These are phyloP conservation scores for Miniopterus natalensis DNA, from an alignment of 2,113 vertebrate genomes.

Conservation along the genomic window DNA sequence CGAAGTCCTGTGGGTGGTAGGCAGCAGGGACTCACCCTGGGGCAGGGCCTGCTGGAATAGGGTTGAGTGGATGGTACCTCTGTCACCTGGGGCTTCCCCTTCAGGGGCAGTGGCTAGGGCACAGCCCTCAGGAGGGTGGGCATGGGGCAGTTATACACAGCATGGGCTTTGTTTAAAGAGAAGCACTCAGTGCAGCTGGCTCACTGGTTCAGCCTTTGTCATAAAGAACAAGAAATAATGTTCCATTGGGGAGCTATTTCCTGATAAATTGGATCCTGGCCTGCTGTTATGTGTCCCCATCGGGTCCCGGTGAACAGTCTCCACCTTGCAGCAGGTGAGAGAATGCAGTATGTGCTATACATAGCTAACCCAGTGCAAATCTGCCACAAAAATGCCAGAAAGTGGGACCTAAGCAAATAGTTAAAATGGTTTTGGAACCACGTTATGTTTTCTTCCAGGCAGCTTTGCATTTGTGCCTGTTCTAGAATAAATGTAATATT, in stretches of 20 bases:
- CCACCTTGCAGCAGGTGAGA: neutral
- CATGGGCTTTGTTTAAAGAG: neutral
- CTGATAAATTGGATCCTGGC: neutral
- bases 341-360: rapidly evolving
- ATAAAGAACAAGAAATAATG: neutral
- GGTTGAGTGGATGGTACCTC: neutral
- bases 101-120: neutral
- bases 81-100: neutral
- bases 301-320: neutral
- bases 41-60: neutral
- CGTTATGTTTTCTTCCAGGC: neutral
- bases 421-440: neutral
- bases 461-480: neutral
- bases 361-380: too few relatives aligned
- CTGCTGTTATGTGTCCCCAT: neutral
- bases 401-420: neutral
- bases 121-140: rapidly evolving
- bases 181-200: neutral
- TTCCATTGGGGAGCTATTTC: neutral
- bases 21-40: neutral
- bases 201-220: neutral
- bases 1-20: neutral
- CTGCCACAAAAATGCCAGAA: rapidly evolving
- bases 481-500: neutral
- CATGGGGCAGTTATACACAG: neutral